Evolutionary conservation across 2,113 vertebrate species (phyloP).

Genomic region (Hydropotes inermis): DNA sequence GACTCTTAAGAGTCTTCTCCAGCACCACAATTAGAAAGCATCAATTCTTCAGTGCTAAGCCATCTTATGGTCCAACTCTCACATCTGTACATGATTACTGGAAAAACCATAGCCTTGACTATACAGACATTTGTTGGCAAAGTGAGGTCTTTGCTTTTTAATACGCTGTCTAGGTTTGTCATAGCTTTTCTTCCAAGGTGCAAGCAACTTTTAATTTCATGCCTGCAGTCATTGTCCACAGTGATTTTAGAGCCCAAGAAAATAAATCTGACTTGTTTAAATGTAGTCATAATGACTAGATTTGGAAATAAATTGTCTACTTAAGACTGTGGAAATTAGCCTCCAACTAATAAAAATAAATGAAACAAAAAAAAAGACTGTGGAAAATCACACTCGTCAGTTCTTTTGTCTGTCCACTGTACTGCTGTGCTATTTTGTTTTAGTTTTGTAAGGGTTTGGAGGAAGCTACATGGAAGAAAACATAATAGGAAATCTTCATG

Average conservation of each 20-base stretch:
- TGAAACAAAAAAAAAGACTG: neutral
- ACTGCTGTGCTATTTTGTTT: neutral
- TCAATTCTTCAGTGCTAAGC: neutral
- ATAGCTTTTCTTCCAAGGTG: neutral
- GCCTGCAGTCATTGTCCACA: neutral
- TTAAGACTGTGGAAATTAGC: neutral
- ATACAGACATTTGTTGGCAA: neutral
- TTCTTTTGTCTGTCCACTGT: neutral
- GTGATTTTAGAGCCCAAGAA: neutral
- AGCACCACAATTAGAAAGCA: neutral
- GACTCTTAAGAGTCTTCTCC: neutral
- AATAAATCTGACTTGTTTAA: neutral
- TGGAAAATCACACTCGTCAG: neutral
- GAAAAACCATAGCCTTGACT: neutral
- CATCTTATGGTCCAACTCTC: neutral
- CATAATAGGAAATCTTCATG: neutral
- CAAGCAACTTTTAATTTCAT: neutral
- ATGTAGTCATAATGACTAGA: neutral
- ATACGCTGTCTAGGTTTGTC: neutral
- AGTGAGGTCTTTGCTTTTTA: neutral
- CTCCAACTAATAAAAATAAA: no score
- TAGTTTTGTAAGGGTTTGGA: neutral
- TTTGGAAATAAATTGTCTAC: neutral
- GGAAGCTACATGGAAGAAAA: neutral
- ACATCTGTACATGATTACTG: neutral